Base-by-base conservation (phyloP, 1,140 invertebrate species). In the Drosophila aff. region DNA sequence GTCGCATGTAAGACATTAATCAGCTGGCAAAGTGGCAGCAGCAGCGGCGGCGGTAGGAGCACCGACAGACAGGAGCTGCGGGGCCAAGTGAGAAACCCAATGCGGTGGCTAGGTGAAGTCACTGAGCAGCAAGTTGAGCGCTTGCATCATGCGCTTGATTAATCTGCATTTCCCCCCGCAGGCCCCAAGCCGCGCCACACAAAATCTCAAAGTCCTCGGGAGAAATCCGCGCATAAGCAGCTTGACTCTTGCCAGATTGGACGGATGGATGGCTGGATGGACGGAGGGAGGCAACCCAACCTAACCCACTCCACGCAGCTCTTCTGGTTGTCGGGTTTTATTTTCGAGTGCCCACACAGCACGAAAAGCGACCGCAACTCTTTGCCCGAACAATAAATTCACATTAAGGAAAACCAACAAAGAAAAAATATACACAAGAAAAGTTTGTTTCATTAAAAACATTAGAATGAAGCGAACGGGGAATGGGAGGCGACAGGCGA, bases 1-100 rank as follows among this genome's bases (percentile, higher is more conserved):
- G 85, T 89, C 86, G 85, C 85, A 85, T 89, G 85, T 89, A 89
- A 90, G 85, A 89, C 85, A 89, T 89, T 89, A 89, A 89, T 89
- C 85, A 89, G 85, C 85, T 85, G 78, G 74, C 75, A 81, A 89
- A 89, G 79, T 89, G 84, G 84, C 84, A 89, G 85, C 67, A 58
- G 33, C 63, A 68, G 50, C 46, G 90, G 75, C 83, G 77, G 77
- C 84, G 79, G 84, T 44, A 44, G 41, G 52, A 76, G 76, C 43
- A 57, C 21, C 64, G 18, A 15, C 52, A 26, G 53, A 57, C 53
- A 57, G 53, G 53, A 57, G 53, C 53, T 40, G 36, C 36, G 53
- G 31, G 33, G 38, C 44, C 28, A 23, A 36, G 36, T 38, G 52
- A 1, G 52, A 23, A 38, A 33, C 50, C 40, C 49, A 71, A 78